Conservation (phyloP, 2,113 vertebrate species). For the Neomonachus schauinslandi region DNA sequence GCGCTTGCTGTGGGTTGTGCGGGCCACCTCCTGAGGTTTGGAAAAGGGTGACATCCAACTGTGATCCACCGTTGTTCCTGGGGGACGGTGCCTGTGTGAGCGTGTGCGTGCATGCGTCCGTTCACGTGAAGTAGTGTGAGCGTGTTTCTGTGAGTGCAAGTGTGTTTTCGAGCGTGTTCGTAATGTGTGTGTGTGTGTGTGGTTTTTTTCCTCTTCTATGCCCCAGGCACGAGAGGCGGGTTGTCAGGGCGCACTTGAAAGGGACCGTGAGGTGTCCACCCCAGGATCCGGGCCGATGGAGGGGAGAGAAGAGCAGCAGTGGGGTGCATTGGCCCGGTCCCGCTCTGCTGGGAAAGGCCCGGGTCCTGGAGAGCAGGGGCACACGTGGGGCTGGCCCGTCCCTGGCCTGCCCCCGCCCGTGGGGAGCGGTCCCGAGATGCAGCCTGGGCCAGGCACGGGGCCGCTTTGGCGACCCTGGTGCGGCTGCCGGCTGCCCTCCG, state of each 20-base stretch:
- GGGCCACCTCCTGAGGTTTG: neutral
- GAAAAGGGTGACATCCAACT: neutral
- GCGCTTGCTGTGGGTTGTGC: neutral
- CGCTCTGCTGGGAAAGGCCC: fast-evolving
- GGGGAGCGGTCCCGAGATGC: neutral
- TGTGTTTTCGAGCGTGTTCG: neutral
- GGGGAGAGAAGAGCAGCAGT: neutral
- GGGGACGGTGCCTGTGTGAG: no score
- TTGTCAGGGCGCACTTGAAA: neutral
- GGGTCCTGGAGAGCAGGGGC: neutral
- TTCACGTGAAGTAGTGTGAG: no score
- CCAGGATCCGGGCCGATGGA: fast-evolving
- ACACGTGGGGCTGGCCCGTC: neutral
- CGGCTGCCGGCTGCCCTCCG: no score
- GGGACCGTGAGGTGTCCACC: neutral
- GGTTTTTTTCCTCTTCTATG: fast-evolving
- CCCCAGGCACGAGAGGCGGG: no score
- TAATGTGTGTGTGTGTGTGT: no score
- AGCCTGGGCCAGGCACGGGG: neutral
- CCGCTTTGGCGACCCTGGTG: neutral
- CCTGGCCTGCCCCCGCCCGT: neutral
- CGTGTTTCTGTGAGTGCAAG: no score
- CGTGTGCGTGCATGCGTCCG: fast-evolving
- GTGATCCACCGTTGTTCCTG: neutral
- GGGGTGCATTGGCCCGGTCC: neutral